These are phyloP conservation scores for Xestia sexstrigata DNA, from an alignment of 2,888 invertebrate genomes.

Conservation along the genomic window DNA sequence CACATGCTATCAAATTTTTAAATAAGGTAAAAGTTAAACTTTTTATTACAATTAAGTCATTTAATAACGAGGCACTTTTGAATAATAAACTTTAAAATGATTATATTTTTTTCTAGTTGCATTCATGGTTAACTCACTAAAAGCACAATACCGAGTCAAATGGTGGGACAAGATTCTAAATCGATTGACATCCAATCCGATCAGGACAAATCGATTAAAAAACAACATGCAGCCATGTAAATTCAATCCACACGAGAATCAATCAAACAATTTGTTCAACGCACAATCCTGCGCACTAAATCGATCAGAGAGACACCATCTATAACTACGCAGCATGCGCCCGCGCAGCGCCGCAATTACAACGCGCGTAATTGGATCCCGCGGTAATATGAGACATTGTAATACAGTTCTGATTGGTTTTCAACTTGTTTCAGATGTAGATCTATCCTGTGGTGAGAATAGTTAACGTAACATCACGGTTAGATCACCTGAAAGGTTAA, in stretches of 20 bases:
- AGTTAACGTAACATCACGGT: conserved; percentile 8
- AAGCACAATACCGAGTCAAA: not conserved
- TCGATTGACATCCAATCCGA: not conserved
- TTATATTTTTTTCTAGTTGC: not conserved
- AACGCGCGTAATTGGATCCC: conserved; percentile 71
- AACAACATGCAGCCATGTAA: conserved; percentile 27
- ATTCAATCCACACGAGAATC: conserved; percentile 60
- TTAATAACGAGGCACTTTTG: no score
- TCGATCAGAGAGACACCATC: conserved; percentile 69
- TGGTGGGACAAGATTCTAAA: not conserved
- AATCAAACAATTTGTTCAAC: conserved; percentile 66
- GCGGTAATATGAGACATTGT: conserved; percentile 63
- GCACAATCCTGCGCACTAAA: conserved; percentile 61
- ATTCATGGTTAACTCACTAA: not conserved
- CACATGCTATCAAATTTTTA: not conserved
- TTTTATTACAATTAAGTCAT: no score
- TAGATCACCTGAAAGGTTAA: no score
- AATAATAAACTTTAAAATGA: not conserved
- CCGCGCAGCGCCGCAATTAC: conserved; percentile 73
- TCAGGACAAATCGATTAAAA: not conserved
- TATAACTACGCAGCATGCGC: conserved; percentile 65
- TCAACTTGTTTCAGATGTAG: conserved; percentile 56
- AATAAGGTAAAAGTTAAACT: not conserved
- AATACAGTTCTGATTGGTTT: conserved; percentile 67
- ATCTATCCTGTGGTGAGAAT: conserved; percentile 48